These are phyloP conservation scores for Pungitius pungitius DNA, from an alignment of 2,113 vertebrate genomes.

Conservation along the genomic window DNA sequence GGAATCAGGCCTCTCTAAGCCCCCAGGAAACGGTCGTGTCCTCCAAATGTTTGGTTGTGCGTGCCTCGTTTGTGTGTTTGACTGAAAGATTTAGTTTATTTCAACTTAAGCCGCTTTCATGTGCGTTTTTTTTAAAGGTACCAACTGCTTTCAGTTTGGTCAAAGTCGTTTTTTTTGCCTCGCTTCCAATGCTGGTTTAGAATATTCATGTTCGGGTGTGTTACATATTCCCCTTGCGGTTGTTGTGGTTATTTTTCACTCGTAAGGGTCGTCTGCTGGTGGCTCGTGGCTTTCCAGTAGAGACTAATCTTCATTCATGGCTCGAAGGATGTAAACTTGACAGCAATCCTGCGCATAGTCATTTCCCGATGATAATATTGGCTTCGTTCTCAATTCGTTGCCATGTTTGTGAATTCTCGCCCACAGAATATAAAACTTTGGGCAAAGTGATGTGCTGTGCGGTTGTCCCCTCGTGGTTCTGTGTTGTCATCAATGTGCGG, in stretches of 20 bases:
- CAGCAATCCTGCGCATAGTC: not conserved
- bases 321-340: constrained; percentile 5
- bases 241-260: not conserved
- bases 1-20: too few relatives aligned
- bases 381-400: not conserved
- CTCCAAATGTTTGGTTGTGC: not conserved
- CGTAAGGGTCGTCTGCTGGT: not conserved
- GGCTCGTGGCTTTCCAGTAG: not conserved
- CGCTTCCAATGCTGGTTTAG: not conserved
- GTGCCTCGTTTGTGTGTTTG: not conserved
- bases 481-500: not conserved
- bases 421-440: not conserved
- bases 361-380: not conserved
- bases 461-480: not conserved
- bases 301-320: not conserved
- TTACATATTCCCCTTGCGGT: constrained; percentile 4
- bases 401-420: not conserved
- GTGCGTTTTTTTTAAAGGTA: not conserved
- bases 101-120: not conserved
- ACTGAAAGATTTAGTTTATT: not conserved
- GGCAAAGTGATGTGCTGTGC: not conserved
- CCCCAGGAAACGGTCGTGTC: too few relatives aligned
- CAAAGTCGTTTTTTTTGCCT: not conserved
- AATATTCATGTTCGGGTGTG: not conserved
- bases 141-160: not conserved